Conservation (phyloP, 2,888 invertebrate genomes). For the Fissipunctia ypsillon region DNA sequence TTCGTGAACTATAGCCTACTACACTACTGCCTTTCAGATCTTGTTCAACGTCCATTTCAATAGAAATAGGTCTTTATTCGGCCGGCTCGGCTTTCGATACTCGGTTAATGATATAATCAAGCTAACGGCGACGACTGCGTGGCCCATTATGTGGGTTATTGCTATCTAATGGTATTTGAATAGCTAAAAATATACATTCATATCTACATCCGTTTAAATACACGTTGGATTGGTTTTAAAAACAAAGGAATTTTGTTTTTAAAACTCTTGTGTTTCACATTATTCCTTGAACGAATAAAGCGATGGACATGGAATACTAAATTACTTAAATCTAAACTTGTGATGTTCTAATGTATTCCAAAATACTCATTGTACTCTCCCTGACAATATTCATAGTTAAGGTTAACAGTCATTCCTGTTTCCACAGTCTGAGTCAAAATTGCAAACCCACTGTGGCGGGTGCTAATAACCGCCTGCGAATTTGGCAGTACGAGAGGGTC, state of each 20-base stretch:
- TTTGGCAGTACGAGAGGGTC: constrained; percentile 81
- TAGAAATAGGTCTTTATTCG: constrained; percentile 58
- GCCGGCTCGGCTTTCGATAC: constrained; percentile 53
- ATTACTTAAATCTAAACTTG: constrained; percentile 19
- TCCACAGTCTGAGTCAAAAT: constrained; percentile 46
- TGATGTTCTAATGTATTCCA: constrained; percentile 23
- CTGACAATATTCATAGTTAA: constrained; percentile 18
- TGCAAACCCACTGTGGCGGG: constrained; percentile 53
- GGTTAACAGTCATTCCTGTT: constrained; percentile 18
- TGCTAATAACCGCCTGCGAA: constrained; percentile 76
- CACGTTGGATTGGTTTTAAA: constrained; percentile 40
- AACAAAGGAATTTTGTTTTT: constrained; percentile 48
- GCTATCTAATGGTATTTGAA: constrained; percentile 54
- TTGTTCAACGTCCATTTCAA: constrained; percentile 60
- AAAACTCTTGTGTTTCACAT: constrained; percentile 31
- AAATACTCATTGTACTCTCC: constrained; percentile 19
- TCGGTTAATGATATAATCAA: constrained; percentile 62
- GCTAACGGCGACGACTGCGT: constrained; percentile 52
- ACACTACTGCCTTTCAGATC: constrained; percentile 60
- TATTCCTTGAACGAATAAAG: constrained; percentile 34
- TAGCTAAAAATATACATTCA: constrained; percentile 57
- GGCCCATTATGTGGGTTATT: constrained; percentile 55
- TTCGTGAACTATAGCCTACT: constrained; percentile 71
- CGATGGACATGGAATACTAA: constrained; percentile 53
- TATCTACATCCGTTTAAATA: constrained; percentile 62